Evolutionary conservation across 2,113 vertebrate genomes (phyloP), one percentile per base, ranked within the genome.

Genomic region (Xenopus laevis): DNA sequence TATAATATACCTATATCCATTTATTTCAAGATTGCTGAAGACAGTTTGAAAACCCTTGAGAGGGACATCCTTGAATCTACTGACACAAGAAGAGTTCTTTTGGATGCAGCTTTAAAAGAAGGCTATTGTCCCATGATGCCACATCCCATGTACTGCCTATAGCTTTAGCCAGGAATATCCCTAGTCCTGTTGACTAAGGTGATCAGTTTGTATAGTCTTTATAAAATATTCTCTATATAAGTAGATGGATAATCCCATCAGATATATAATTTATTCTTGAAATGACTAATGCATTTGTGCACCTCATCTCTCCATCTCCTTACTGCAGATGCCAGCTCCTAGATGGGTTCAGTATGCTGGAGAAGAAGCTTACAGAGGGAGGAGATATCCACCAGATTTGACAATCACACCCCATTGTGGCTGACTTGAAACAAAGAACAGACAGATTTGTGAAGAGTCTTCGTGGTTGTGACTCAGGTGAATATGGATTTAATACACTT

Each of bases 101-200:
- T 99, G 57, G 96, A 98, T 55, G 89, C 94, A 71, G 93, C 3
- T 8, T 50, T 89, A 68, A 95, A 92, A 68, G 96, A 99, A 4
- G 91, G 84, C 33, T 89, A 91, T 71, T 98, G 90, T 84, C 94
- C 93, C 80, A 92, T 97, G 92, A 91, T 97, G 90, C 97, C 97
- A 0, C 96, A 99, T 86, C 95, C 92, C 72, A 89, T 99, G 93
- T 95, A 99, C 84, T 97, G 94, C 79, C 85, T 98, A 11, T 91
- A 90, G 0, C 90, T 99, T 71, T 98, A 95, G 96, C 94, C 94
- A 0, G 95, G 95, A 65, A 97, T 99, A 86, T 92, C 89, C 3
- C 86, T 99, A 4, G 91, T 98, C 52, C 88, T 99, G 4, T 87
- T 99, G 55, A 96, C 95, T 30, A 98, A 96, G 94, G 96, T 97